A percentile compares a stretch with the other conserved stretches of the same genome.
Conservation (phyloP, 2,888 invertebrate species). For the Ophion slaviceki region DNA sequence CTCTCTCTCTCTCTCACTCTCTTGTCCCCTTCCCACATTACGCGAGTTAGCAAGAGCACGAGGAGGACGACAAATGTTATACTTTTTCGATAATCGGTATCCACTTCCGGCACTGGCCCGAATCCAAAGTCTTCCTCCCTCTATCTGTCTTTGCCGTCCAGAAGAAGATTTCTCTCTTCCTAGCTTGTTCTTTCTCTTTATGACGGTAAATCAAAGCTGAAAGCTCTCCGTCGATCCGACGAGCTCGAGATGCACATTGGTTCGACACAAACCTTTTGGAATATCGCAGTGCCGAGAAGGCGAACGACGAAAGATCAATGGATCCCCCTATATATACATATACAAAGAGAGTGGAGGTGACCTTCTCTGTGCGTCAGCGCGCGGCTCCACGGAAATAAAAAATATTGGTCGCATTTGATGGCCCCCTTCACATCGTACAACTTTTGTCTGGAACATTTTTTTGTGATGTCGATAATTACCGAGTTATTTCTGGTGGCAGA, state of each 20-base stretch:
- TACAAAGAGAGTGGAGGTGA: no score
- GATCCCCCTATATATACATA: no score
- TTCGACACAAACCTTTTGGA: neutral
- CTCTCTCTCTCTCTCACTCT: neutral
- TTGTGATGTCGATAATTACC: no score
- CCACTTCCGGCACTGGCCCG: conserved; percentile 68
- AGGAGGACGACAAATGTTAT: conserved; percentile 32
- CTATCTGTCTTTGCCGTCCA: conserved; percentile 30
- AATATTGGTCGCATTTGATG: no score
- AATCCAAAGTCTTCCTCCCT: conserved; percentile 65
- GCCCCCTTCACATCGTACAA: no score
- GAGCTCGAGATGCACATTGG: neutral
- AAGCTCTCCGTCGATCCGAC: conserved; percentile 9
- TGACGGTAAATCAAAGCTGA: conserved; percentile 57
- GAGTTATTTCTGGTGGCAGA: no score
- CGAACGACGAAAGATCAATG: neutral
- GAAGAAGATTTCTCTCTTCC: neutral
- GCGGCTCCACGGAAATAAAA: no score
- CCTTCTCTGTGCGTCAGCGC: no score
- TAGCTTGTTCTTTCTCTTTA: neutral
- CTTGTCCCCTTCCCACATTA: conserved; percentile 4
- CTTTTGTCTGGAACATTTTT: no score
- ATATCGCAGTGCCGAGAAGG: neutral
- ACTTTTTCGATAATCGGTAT: conserved; percentile 66
- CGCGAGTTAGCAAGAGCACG: conserved; percentile 11